Base-by-base conservation (phyloP, 2,888 invertebrate genomes). In the Odontothrips loti region DNA sequence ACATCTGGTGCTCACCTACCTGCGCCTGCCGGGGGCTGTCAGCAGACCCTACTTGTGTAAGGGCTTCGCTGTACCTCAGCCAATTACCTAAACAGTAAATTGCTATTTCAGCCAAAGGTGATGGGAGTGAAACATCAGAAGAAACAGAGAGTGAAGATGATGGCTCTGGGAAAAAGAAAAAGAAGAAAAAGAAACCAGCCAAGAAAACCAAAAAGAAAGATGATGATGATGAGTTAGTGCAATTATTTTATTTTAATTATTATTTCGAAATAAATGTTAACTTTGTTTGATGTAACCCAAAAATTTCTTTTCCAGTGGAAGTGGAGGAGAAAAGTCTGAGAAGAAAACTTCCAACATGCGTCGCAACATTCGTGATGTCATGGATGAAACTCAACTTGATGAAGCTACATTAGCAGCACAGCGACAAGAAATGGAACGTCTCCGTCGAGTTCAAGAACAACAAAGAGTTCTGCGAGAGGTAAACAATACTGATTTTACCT, bases 401-500 rank as follows among this genome's bases (percentile, higher is more conserved):
- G 95, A 95, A 83, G 95, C 96, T 20, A 98, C 98, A 2, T 88
- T 97, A 81, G 94, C 94, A 43, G 98, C 98, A 0, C 98, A 98
- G 87, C 90, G 96, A 51, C 96, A 96, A 87, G 98, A 98, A 89
- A 94, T 95, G 83, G 97, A 98, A 87, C 90, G 96, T 86, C 89
- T 95, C 84, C 91, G 94, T 8, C 89, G 95, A 80, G 95, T 96
- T 17, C 95, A 95, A 86, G 95, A 95, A 84, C 95, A 96, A 85
- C 95, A 96, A 85, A 90, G 93, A 85, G 92, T 95, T 75, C 92
- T 95, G 81, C 90, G 95, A 85, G 95, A 95, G 88, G 86, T 86
- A 82, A 47, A 20, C 47, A 17, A 47, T 20, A 23, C 34, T 79
- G n/a, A 15, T 63, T 79, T 15, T 27, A 48, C 12, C 34, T 23